Conservation (phyloP, 92 coral and sea anemone species). For the Porites evermanni region DNA sequence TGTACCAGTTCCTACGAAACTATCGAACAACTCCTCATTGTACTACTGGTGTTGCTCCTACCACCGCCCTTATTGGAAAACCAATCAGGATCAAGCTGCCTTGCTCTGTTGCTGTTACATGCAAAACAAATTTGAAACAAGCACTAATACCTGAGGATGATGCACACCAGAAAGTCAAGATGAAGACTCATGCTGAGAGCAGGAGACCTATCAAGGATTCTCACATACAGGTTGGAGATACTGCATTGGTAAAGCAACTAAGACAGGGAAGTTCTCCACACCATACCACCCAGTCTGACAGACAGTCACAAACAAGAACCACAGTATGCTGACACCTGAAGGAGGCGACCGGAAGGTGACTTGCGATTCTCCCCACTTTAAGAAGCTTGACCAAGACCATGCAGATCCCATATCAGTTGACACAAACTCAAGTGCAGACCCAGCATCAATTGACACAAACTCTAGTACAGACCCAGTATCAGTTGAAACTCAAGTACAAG, state of each 20-base stretch:
- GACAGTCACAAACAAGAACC: slow-evolving; percentile 30
- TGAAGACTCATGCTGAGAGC: slow-evolving; percentile 32
- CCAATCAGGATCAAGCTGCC: slow-evolving; percentile 43
- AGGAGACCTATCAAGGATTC: slow-evolving; percentile 20
- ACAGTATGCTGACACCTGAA: slow-evolving; percentile 53
- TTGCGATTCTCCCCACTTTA: slow-evolving; percentile 57
- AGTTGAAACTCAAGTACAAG: slow-evolving; percentile 7
- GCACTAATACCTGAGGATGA: neutral
- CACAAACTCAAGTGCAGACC: too few relatives aligned
- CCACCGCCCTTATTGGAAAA: slow-evolving; percentile 57
- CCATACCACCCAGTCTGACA: slow-evolving; percentile 48
- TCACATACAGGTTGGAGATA: slow-evolving; percentile 25
- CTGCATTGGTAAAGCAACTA: slow-evolving; percentile 26
- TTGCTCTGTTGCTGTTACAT: neutral
- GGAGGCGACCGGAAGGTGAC: slow-evolving; percentile 25
- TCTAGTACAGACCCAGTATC: neutral
- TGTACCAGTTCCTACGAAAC: slow-evolving; percentile 49
- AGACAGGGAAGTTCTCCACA: slow-evolving; percentile 19
- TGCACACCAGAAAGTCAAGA: slow-evolving; percentile 30
- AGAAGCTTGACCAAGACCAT: slow-evolving; percentile 8
- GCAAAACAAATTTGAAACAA: neutral
- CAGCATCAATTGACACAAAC: neutral
- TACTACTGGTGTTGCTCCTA: slow-evolving; percentile 66
- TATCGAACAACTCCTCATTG: slow-evolving; percentile 73
- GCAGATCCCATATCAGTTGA: neutral